Percentiles rank a stretch among this genome's conserved stretches.
These are phyloP conservation scores for Stercorarius parasiticus DNA, from an alignment of 2,113 vertebrate genomes.

Conservation along the genomic window DNA sequence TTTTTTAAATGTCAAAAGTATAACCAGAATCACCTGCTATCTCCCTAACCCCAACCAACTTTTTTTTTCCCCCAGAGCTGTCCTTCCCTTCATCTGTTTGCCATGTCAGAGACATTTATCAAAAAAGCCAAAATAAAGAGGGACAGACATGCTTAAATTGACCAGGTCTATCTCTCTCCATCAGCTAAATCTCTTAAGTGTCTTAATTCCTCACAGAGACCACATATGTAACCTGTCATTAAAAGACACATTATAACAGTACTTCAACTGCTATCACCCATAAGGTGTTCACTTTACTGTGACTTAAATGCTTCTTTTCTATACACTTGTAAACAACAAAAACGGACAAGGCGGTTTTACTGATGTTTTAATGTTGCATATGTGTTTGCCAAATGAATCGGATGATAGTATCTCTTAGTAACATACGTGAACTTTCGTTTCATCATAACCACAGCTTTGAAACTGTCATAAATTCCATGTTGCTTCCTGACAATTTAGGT, in stretches of 20 bases:
- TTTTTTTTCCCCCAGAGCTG: not conserved
- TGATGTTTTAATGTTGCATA: not conserved
- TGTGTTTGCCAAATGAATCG: not conserved
- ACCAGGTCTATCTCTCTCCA: not conserved
- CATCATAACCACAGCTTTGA: not conserved
- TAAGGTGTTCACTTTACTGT: not conserved
- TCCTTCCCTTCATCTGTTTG: not conserved
- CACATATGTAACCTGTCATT: not conserved
- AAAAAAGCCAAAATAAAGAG: not conserved
- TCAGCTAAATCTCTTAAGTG: not conserved
- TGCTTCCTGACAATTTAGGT: not conserved
- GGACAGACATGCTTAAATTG: not conserved
- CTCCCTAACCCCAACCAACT: not conserved
- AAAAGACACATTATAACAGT: not conserved
- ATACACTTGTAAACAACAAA: not conserved
- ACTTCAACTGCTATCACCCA: not conserved
- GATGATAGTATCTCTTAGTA: not conserved
- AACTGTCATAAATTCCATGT: not conserved
- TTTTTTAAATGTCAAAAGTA: constrained; percentile 5
- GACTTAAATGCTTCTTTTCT: not conserved
- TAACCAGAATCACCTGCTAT: not conserved
- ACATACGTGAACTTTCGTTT: not conserved
- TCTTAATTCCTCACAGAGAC: not conserved
- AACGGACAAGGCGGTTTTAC: not conserved
- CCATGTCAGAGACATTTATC: not conserved